These are phyloP conservation scores for Oasisia sp. DNA, from an alignment of 2,888 invertebrate species.

Conservation along the genomic window DNA sequence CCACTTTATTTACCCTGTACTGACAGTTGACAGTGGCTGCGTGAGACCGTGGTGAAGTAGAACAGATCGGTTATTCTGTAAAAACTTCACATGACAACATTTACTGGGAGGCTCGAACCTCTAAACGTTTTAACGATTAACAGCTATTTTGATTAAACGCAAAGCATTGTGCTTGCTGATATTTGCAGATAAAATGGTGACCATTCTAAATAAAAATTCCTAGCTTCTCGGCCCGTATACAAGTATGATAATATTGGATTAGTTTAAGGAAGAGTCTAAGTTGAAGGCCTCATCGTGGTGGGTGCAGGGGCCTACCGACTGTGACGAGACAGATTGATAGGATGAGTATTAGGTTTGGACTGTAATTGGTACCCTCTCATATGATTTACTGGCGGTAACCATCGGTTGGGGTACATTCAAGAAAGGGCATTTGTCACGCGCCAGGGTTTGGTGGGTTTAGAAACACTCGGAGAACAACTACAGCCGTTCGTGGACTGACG, in stretches of 20 bases:
- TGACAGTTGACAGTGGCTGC: neutral
- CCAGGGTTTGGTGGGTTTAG: neutral
- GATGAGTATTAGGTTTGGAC: constrained; percentile 3
- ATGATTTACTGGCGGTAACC: neutral
- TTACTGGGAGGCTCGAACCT: no score
- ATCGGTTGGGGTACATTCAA: neutral
- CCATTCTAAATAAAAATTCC: neutral
- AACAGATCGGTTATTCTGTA: no score
- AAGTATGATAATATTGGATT: neutral
- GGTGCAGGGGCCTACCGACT: neutral
- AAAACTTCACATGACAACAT: no score
- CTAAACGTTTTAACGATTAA: neutral
- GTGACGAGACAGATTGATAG: neutral
- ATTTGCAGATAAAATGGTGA: neutral
- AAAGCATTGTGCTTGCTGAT: neutral
- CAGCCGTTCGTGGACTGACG: neutral
- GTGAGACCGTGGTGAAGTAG: no score
- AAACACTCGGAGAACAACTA: neutral
- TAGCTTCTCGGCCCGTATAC: neutral
- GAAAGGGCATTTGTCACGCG: neutral
- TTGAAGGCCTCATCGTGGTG: neutral
- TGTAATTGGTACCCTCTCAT: neutral
- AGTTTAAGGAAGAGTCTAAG: neutral
- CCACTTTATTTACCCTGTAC: neutral
- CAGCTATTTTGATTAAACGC: neutral